These are phyloP conservation scores for Eremophila alpestris DNA, from an alignment of 2,797 vertebrate species.

Conservation along the genomic window DNA sequence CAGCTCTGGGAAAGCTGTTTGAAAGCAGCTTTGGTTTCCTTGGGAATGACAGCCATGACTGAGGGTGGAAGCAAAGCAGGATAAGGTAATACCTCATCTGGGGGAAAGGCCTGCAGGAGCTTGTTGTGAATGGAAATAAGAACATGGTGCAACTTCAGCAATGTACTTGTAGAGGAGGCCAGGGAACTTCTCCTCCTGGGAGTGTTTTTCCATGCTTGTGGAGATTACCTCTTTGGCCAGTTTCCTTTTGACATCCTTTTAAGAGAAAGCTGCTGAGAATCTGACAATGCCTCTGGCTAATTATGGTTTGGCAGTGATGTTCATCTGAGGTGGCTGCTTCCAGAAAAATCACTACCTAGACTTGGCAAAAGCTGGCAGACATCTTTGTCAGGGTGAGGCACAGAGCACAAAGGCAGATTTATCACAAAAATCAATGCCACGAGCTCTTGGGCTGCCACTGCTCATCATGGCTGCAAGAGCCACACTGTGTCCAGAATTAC, in stretches of 20 bases:
- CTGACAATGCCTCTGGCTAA: neutral
- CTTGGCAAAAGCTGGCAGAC: neutral
- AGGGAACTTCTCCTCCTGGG: neutral
- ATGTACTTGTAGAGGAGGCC: neutral
- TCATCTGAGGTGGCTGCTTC: neutral
- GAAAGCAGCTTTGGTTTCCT: neutral
- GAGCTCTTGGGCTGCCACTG: neutral
- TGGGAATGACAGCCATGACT: neutral
- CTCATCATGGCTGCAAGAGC: neutral
- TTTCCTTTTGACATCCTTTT: neutral
- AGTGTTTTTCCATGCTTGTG: neutral
- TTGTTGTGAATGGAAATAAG: neutral
- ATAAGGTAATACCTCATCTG: neutral
- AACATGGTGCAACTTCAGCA: neutral
- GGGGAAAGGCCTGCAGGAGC: neutral
- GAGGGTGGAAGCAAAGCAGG: neutral
- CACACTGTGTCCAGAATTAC: neutral
- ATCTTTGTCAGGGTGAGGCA: neutral
- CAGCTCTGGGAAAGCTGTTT: neutral
- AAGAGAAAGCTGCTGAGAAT: neutral
- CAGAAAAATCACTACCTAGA: neutral
- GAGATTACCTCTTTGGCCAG: neutral
- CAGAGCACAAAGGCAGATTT: neutral
- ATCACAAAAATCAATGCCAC: neutral
- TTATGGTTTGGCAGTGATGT: neutral